phyloP scores from a whole-genome alignment of 2,113 vertebrate species.

The Labeo catla region DNA sequence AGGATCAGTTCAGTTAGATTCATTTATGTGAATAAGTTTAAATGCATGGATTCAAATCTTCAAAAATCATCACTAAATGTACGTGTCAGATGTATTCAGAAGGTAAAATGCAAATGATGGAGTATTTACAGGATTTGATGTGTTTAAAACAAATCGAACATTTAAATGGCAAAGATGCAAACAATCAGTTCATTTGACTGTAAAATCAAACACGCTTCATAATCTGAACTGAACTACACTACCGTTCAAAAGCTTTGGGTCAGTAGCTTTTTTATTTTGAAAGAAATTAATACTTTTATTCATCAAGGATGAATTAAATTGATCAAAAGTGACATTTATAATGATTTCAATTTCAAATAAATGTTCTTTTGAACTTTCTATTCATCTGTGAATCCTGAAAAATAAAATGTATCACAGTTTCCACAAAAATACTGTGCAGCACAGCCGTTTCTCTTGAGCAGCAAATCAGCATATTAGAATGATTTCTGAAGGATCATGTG shows the following conservation, averaged over 20 bases:
- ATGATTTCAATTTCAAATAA: background rate
- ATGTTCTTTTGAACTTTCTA: no score
- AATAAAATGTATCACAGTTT: no score
- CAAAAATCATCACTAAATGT: background rate
- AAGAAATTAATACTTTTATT: background rate
- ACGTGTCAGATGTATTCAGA: background rate
- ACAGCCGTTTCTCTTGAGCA: no score
- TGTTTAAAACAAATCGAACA: background rate
- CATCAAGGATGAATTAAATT: background rate
- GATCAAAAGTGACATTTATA: background rate
- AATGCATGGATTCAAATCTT: no score
- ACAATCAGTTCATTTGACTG: background rate
- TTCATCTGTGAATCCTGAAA: no score
- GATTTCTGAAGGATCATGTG: no score
- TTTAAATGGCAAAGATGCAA: background rate
- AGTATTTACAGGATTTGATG: background rate
- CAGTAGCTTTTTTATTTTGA: no score
- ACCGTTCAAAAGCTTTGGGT: background rate
- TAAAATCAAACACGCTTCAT: background rate
- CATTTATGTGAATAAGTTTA: no score
- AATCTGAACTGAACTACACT: background rate
- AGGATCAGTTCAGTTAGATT: background rate
- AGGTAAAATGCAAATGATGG: background rate
- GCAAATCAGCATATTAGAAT: no score
- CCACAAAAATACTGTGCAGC: no score